Evolutionary conservation across 2,888 invertebrate species (phyloP), one percentile per base, ranked within the genome.

Genomic region (Hofmannophila pseudospretella): DNA sequence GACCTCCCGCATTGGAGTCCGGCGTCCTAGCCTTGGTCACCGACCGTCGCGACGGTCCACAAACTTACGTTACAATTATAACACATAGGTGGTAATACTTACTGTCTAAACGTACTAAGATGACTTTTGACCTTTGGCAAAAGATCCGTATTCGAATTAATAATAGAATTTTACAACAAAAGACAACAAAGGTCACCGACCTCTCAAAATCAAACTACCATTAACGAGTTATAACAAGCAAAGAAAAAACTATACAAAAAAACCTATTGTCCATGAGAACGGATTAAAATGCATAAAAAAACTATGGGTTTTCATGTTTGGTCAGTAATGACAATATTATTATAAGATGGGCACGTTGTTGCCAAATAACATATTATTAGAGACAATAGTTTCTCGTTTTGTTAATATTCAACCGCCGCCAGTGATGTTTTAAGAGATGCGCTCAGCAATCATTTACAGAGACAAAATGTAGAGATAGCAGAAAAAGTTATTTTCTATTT

Each of bases 251-350:
- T 26, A 27, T 32, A 43, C 45, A 47, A 45, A 44, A 44, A 44
- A 44, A 44, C 34, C 28, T 34, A 39, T 38, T 45, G 36, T 40
- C 28, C 16, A 34, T 16, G 13, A 22, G 16, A 9, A 37, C 38
- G 41, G 37, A 38, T 49, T 43, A 41, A 42, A 44, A 30, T 20
- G 32, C 23, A 36, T 39, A 54, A 53, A 60, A n/a, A 67, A 67
- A 51, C 37, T 29, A 40, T 26, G 45, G 51, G 40, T 50, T 49
- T 38, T 42, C 36, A 45, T 53, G 52, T 57, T 47, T 47, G 49
- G 41, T 37, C 50, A 44, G 62, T 77, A 76, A 77, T 75, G 74
- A 72, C 68, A 77, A 76, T 76, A 74, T 75, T 75, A 77, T 76
- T 72, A 61, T 68, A 70, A 68, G 51, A 43, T 53, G 43, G 51